Base-by-base conservation (phyloP, 2,113 vertebrate species). In the Pseudorectes ferrugineus region DNA sequence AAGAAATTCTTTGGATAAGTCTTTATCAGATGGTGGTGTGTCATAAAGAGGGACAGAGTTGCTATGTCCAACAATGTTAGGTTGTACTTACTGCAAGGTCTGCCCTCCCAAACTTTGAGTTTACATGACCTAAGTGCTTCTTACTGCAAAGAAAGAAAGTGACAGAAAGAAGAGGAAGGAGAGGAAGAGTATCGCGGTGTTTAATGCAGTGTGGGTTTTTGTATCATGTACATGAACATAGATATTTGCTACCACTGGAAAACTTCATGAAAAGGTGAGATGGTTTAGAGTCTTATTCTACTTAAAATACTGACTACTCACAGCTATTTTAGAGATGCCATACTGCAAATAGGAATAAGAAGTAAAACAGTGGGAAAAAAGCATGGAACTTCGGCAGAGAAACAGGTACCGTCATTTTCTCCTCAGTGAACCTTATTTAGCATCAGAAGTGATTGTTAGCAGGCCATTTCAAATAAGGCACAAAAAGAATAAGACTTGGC, bases 401-500 rank as follows among this genome's bases (percentile, higher is more conserved):
- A 78, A 45, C 7, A 54, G 2, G 12, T 54, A 48, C 14, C 73
- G 38, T 58, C 7, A 67, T 66, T 88, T 94, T 92, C 35, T 85
- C 12, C 12, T 70, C 18, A 13, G 28, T 62, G 29, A 9, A 66
- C 51, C 51, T 80, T 77, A 66, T 84, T 85, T 87, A 85, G 46
- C 31, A 55, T 83, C 51, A 83, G 72, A 84, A 73, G 16, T 70
- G 75, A 80, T 54, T 70, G 71, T 73, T 88, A 48, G 54, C 58
- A 83, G 62, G 10, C 52, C 26, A 20, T 89, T 91, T 95, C 49
- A 89, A 81, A n/a, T 68, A 65, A 85, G 26, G 42, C 62, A 87
- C 14, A 62, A 61, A 91, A 82, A 52, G 9, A 51, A 4, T 35
- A 43, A 29, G 24, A 16, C 58, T 82, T 87, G 38, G 38, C 85